Base-by-base conservation (phyloP, 2,797 vertebrate species). In the Megaceryle alcyon region DNA sequence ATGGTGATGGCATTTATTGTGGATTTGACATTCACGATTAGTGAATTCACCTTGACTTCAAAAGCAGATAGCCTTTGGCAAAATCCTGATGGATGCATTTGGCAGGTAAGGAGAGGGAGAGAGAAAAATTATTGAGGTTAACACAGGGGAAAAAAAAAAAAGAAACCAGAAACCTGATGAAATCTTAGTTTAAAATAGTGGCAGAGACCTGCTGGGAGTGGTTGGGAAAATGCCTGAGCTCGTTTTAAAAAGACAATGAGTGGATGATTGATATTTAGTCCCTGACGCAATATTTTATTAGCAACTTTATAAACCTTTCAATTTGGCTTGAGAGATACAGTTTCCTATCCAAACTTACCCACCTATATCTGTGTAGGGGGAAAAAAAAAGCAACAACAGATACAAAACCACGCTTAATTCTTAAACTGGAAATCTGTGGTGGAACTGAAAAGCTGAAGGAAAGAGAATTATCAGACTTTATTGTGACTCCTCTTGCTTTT, bases 241-340 rank as follows among this genome's bases (percentile, higher is more conserved):
- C 1, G 0, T 88, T 96, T 96, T 53, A 75, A 91, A 95, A 94
- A 92, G 96, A 96, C 92, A 95, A 33, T 93, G 88, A 92, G 44
- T 0, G 1, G 44, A 92, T 95, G 96, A 97, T 92, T 96, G 94
- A 97, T 95, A 92, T 66, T 69, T 72, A 90, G 82, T 80, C 66
- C 57, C 66, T 82, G 83, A 94, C 82, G 80, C 94, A 95, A 92
- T 95, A 63, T 96, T 95, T 96, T 96, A 96, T 96, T 96, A 94
- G 82, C 56, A 94, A 43, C 86, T 96, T 95, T 73, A 93, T 93
- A 90, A 94, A 95, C 71, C 85, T 95, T 94, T 95, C 90, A 68
- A 39, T 95, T 86, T 93, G 92, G 80, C 90, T 88, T 60, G 33
- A 88, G 70, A 63, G 86, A 51, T 92, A 35, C 3, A 3, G 9